Conservation (phyloP, 2,888 invertebrate genomes). For the Bellardia bayeri region DNA sequence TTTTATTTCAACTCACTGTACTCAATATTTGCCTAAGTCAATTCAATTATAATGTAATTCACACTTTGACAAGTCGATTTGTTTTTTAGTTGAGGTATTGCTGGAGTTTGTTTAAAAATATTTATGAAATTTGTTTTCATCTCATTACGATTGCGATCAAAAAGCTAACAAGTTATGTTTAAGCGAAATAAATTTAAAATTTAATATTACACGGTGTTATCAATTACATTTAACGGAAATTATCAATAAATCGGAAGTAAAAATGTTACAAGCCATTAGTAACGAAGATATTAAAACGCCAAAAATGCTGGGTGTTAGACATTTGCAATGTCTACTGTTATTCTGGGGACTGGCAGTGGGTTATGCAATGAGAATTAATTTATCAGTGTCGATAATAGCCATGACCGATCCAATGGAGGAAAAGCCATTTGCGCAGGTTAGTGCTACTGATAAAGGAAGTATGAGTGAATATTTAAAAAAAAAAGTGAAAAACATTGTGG, state of each 20-base stretch:
- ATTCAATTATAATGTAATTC: constrained; percentile 56
- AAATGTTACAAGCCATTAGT: constrained; percentile 15
- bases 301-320: constrained; percentile 85
- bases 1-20: constrained; percentile 7
- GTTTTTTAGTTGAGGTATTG: neutral
- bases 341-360: constrained; percentile 87
- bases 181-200: neutral
- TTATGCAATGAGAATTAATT: constrained; percentile 88
- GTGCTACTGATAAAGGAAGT: constrained; percentile 45
- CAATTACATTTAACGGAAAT: neutral
- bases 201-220: neutral
- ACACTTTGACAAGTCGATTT: constrained; percentile 60
- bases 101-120: neutral
- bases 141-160: constrained; percentile 19
- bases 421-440: constrained; percentile 80
- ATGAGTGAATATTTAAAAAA: too few species aligned
- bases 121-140: neutral
- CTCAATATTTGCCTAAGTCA: constrained; percentile 47
- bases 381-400: constrained; percentile 90
- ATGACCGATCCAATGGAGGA: constrained; percentile 86
- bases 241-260: neutral
- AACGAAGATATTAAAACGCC: constrained; percentile 28
- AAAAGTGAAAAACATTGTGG: too few species aligned
- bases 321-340: constrained; percentile 87
- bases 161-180: constrained; percentile 8